Conservation (phyloP, 2,888 invertebrate genomes). For the Thymelicus lineola region DNA sequence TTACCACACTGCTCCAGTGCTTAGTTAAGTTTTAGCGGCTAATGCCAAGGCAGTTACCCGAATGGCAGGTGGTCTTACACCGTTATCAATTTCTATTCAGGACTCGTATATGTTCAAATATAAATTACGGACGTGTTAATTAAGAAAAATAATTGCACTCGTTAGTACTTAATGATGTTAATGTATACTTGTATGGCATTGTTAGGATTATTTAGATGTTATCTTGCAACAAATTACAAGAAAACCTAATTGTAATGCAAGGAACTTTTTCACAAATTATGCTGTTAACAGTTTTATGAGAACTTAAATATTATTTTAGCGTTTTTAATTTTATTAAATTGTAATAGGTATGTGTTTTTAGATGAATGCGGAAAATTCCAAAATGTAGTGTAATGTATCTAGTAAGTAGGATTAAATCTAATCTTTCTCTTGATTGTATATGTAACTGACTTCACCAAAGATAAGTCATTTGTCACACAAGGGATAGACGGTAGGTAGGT, state of each 20-base stretch:
- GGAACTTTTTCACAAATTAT: not conserved
- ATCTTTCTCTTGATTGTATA: too few species aligned
- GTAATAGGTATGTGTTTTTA: too few species aligned
- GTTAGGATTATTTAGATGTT: conserved; percentile 2
- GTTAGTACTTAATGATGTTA: conserved; percentile 2
- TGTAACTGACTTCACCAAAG: too few species aligned
- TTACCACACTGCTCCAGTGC: too few species aligned
- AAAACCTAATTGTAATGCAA: conserved; percentile 5
- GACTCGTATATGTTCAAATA: not conserved
- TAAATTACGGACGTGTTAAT: conserved; percentile 1
- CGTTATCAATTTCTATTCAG: not conserved
- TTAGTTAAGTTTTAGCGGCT: not conserved
- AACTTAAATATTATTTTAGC: too few species aligned
- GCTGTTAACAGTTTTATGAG: too few species aligned
- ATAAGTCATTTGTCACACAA: too few species aligned
- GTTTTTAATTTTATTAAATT: too few species aligned
- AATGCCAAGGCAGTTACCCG: not conserved
- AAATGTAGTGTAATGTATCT: too few species aligned
- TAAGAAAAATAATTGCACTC: conserved; percentile 10
- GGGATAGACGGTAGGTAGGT: too few species aligned
- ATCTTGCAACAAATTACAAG: conserved; percentile 6
- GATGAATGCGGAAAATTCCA: too few species aligned
- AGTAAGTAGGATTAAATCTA: too few species aligned
- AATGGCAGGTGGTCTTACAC: not conserved
- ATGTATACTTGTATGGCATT: not conserved